A percentile compares a stretch with the other conserved stretches of the same genome.
phyloP scores from a whole-genome alignment of 2,113 vertebrate genomes.

The Suricata suricatta region DNA sequence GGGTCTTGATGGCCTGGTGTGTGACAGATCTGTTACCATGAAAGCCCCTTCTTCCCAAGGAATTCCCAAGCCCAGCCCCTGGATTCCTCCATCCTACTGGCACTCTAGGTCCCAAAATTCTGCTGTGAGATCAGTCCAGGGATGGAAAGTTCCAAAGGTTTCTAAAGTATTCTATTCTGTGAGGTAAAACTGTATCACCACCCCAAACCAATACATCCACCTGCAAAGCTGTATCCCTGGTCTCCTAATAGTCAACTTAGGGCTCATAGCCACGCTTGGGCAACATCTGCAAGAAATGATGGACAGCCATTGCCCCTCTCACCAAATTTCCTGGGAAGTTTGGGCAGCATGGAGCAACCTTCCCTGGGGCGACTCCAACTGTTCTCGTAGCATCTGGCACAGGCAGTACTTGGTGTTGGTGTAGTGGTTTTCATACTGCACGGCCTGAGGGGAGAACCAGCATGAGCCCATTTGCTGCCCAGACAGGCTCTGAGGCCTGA shows the following conservation, averaged over 20 bases:
- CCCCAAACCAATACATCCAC: background rate
- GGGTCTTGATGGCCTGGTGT: background rate
- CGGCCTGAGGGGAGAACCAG: constrained; percentile 86
- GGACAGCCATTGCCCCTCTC: constrained; percentile 62
- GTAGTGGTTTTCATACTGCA: constrained; percentile 94
- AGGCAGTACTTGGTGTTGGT: constrained; percentile 99
- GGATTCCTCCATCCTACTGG: background rate
- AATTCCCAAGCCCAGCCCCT: background rate
- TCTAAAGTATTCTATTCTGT: background rate
- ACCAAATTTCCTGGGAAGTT: constrained; percentile 94
- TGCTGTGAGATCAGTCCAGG: background rate
- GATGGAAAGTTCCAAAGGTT: background rate
- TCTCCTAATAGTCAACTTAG: background rate
- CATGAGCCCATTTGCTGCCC: background rate
- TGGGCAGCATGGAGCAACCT: constrained; percentile 94
- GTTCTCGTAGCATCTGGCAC: constrained; percentile 97
- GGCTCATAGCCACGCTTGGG: background rate
- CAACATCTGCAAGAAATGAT: background rate
- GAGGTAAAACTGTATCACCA: background rate
- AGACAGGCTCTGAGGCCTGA: background rate
- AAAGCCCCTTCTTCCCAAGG: constrained; percentile 6
- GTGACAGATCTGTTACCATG: background rate
- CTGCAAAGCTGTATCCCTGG: background rate
- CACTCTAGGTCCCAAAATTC: background rate
- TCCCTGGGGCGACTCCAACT: constrained; percentile 93